Conservation (phyloP, 1,140 invertebrate species). For the Aporrectodea caliginosa region DNA sequence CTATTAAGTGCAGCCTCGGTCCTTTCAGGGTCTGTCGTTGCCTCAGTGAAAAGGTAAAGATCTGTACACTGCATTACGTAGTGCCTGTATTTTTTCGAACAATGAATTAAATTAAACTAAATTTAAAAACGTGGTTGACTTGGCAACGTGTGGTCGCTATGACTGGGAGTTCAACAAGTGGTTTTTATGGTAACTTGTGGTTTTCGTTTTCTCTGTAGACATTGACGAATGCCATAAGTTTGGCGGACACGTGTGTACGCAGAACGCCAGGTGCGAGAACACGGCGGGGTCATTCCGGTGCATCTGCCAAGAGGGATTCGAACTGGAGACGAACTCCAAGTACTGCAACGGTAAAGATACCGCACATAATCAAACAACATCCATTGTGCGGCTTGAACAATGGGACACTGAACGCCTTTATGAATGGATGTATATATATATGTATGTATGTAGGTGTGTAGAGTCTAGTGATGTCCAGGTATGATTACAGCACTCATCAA, state of each 20-base stretch:
- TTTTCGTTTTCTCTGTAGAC: neutral
- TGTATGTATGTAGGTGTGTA: neutral
- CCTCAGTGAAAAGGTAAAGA: no score
- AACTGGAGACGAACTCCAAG: neutral
- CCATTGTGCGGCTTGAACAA: constrained; percentile 14
- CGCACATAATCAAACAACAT: neutral
- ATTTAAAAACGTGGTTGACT: no score
- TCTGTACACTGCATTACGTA: no score
- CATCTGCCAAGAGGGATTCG: constrained; percentile 8
- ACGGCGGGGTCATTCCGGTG: constrained; percentile 19
- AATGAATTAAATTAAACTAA: no score
- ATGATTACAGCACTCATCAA: no score
- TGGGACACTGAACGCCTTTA: neutral
- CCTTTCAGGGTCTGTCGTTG: no score
- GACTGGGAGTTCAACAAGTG: constrained; percentile 56
- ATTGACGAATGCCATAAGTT: neutral
- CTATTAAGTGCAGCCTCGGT: no score
- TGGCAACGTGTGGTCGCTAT: constrained; percentile 91
- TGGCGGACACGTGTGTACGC: neutral
- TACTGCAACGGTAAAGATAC: constrained; percentile 10
- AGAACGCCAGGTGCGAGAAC: constrained; percentile 31
- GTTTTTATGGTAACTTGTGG: no score
- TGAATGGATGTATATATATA: no score
- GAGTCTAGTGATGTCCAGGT: no score
- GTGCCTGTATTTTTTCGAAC: no score